phyloP scores from a whole-genome alignment of 2,888 invertebrate species.

The Chymomyza amoena region DNA sequence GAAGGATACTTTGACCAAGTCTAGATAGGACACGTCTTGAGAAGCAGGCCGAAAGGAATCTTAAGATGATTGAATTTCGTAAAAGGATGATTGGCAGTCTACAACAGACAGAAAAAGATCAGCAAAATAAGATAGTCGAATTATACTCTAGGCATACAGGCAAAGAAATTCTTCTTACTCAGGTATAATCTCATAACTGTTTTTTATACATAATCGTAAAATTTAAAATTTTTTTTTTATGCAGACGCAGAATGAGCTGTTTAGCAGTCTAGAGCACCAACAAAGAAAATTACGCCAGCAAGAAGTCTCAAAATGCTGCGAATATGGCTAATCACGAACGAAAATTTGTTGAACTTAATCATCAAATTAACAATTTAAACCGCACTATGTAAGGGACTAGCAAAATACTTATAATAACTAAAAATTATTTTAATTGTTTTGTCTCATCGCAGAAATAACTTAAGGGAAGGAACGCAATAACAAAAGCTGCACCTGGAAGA shows the following conservation, averaged over 20 bases:
- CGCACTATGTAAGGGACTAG: slow-evolving; percentile 69
- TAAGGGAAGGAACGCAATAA: slow-evolving; percentile 22
- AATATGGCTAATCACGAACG: slow-evolving; percentile 73
- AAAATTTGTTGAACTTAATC: slow-evolving; percentile 64
- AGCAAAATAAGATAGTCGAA: slow-evolving; percentile 58
- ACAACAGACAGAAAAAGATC: slow-evolving; percentile 65
- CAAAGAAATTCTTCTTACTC: not conserved
- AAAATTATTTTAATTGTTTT: not conserved
- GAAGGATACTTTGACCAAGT: slow-evolving; percentile 50
- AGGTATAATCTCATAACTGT: not conserved
- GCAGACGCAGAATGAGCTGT: slow-evolving; percentile 70
- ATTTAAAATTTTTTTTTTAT: not conserved
- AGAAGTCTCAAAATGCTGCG: slow-evolving; percentile 56
- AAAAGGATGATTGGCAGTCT: slow-evolving; percentile 67
- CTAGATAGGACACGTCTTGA: slow-evolving; percentile 56
- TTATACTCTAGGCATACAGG: slow-evolving; percentile 38
- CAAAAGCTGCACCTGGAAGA: not conserved
- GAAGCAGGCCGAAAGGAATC: slow-evolving; percentile 62
- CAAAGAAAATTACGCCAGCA: too few relatives aligned
- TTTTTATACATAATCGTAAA: not conserved
- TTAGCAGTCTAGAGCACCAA: slow-evolving; percentile 60
- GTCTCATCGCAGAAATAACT: slow-evolving; percentile 30
- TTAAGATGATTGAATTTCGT: slow-evolving; percentile 63
- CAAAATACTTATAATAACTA: not conserved
- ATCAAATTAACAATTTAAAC: slow-evolving; percentile 63